phyloP scores from a whole-genome alignment of 2,888 invertebrate species.

The Oscheius sp. region DNA sequence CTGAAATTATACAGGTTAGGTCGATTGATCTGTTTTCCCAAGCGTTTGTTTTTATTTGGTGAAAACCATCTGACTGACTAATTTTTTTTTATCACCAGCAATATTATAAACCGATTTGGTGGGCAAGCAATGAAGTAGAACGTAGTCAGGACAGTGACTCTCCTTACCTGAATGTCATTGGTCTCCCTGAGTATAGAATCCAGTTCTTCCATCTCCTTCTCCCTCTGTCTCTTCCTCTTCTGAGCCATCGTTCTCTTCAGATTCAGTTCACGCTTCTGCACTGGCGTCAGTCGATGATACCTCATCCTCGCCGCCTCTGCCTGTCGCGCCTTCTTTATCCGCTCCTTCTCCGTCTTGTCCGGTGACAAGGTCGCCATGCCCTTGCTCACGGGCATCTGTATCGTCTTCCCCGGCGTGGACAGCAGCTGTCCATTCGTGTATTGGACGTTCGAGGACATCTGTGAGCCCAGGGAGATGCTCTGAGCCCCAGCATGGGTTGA shows the following conservation, averaged over 20 bases:
- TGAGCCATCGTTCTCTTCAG: conserved; percentile 71
- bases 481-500: conserved; percentile 6
- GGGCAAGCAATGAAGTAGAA: too few species aligned
- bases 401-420: conserved; percentile 2
- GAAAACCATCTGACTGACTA: too few species aligned
- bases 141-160: neutral
- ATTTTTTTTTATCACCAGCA: too few species aligned
- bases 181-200: conserved; percentile 68
- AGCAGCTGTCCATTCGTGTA: neutral
- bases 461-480: neutral
- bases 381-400: conserved; percentile 28
- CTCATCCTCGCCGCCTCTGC: conserved; percentile 72
- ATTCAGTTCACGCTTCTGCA: conserved; percentile 70
- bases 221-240: conserved; percentile 72
- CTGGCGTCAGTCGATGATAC: conserved; percentile 68
- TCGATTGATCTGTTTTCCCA: too few species aligned
- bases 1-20: conserved; percentile 34
- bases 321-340: conserved; percentile 68
- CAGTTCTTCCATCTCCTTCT: conserved; percentile 71
- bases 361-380: conserved; percentile 42
- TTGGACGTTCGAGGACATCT: neutral
- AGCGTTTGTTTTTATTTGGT: too few species aligned
- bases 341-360: conserved; percentile 64
- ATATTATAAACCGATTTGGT: too few species aligned
- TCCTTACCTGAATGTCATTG: conserved; percentile 63